Conservation (phyloP, 2,797 vertebrate species). For the Sebastes elongatus region DNA sequence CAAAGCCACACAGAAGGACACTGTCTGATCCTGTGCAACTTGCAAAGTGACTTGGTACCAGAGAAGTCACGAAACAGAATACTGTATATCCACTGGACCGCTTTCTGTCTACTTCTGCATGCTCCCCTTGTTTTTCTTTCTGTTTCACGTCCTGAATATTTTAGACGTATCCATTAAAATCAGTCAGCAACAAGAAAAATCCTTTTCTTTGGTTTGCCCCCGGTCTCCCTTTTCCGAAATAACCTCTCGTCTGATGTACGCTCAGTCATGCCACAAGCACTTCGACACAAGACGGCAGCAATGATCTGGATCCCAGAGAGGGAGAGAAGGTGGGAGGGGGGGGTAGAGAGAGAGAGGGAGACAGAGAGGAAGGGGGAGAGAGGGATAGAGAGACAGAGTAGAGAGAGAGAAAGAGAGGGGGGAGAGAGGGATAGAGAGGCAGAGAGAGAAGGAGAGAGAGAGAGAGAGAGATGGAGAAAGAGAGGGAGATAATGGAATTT, state of each 20-base stretch:
- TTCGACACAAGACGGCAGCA: conserved; percentile 30
- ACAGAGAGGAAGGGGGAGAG: no score
- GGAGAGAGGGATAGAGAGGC: background rate
- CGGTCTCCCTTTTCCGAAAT: background rate
- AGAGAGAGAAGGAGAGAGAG: background rate
- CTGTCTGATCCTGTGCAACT: background rate
- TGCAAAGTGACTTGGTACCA: background rate
- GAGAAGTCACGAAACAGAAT: no score
- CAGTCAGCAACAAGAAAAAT: background rate
- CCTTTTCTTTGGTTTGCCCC: background rate
- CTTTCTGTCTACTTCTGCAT: background rate
- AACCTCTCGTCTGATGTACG: conserved; percentile 5
- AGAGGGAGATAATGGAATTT: background rate
- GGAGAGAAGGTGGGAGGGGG: background rate
- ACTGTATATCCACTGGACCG: conserved; percentile 18
- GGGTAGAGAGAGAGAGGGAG: background rate
- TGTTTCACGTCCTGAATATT: background rate
- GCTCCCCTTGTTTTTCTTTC: background rate
- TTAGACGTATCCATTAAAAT: conserved; percentile 7
- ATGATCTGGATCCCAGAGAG: conserved; percentile 30
- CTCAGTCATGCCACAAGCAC: background rate
- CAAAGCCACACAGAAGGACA: background rate
- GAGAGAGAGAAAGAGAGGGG: background rate
- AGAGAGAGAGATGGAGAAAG: no score
- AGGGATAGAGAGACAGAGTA: background rate